Base-by-base conservation (phyloP, 1,140 invertebrate genomes). In the Ganaspis sp. region DNA sequence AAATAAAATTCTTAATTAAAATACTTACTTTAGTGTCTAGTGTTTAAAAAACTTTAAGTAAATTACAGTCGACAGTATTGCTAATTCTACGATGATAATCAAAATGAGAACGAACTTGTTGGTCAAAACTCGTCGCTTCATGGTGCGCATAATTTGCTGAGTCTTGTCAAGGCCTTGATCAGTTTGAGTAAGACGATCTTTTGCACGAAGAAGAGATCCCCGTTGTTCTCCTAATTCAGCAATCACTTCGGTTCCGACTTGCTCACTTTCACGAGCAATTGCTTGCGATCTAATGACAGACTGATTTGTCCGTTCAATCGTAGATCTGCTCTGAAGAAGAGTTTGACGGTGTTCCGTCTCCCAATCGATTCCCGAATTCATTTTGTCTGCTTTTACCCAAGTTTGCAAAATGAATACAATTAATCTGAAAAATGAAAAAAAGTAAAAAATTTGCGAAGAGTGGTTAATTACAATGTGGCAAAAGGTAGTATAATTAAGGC, bases 181-280 rank as follows among this genome's bases (percentile, higher is more conserved):
- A 12, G 94, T 95, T 69, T 95, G 92, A 4, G 90, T 87, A 1
- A 95, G 86, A 86, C 93, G 86, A 69, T 92, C 91, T 85, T 93
- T 93, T 12, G 94, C 94, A 78, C 94, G 83, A 3, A 93, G 83
- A 11, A 96, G 87, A 12, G 92, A 88, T 82, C 95, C 94, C 78
- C 95, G 89, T 85, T 95, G 95, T 74, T 87, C 89, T 1, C 92
- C 92, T 23, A 95, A 86, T 83, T 95, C 94, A 71, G 92, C 92
- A n/a, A 96, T 92, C 8, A 96, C 95, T 86, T 95, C 95, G 4
- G 93, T 94, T 0, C 95, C 96, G 80, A 97, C 93, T 83, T 94
- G 92, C 89, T 97, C 96, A 0, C 95, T 96, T 87, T 97, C 95
- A 9, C 94, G 92, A 12, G 96, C 95, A 69, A 96, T 92, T 82